Percentiles rank a stretch among this genome's conserved stretches.
These are phyloP conservation scores for Listronotus oregonensis DNA, from an alignment of 1,140 invertebrate species.

Conservation along the genomic window DNA sequence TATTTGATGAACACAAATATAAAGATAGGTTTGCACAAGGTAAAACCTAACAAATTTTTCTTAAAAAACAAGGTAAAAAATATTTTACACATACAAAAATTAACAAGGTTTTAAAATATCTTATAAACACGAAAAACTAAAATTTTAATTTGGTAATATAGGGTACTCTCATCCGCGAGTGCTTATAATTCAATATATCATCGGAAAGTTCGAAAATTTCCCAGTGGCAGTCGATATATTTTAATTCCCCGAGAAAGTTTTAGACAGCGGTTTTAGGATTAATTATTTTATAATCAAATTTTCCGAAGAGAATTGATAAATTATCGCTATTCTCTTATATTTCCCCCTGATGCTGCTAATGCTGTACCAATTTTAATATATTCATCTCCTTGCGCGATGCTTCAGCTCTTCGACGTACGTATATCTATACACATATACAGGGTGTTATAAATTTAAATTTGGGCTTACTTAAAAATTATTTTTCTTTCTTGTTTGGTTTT, in stretches of 20 bases:
- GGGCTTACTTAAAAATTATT: not conserved
- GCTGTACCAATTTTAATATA: conserved; percentile 13
- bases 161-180: conserved; percentile 17
- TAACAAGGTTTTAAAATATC: too few relatives aligned
- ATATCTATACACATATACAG: not conserved
- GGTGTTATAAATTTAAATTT: conserved; percentile 2
- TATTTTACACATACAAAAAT: too few relatives aligned
- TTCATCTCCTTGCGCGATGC: not conserved
- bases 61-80: too few relatives aligned
- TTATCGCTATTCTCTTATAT: conserved; percentile 32
- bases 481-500: not conserved
- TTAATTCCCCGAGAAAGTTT: conserved; percentile 34
- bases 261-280: conserved; percentile 40
- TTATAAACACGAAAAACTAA: conserved; percentile 8
- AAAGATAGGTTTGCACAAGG: too few relatives aligned
- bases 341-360: conserved; percentile 1
- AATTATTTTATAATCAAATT: conserved; percentile 42
- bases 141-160: conserved; percentile 13
- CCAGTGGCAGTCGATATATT: conserved; percentile 36
- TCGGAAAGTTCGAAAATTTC: conserved; percentile 34
- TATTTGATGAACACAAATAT: too few relatives aligned
- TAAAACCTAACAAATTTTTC: too few relatives aligned
- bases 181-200: conserved; percentile 38
- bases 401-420: too few relatives aligned
- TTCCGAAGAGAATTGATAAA: conserved; percentile 40